Base-by-base conservation (phyloP, 2,797 vertebrate species). In the Notamacropus eugenii region DNA sequence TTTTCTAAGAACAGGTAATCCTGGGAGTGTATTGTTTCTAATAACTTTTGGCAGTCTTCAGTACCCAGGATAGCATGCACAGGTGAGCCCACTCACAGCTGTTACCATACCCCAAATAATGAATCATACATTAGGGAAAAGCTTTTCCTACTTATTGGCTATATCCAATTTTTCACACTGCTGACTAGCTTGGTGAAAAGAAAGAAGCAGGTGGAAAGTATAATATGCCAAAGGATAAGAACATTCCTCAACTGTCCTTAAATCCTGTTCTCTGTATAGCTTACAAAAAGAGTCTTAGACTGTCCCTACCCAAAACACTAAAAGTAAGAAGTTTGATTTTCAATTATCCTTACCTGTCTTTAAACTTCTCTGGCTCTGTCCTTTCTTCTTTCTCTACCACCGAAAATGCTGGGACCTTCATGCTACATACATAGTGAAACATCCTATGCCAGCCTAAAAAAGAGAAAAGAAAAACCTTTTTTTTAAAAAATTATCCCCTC, bases 1-100 rank as follows among this genome's bases (percentile, higher is more conserved):
- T 91, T 91, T 91, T 91, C 90, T 91, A 91, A 55, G 90, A 91
- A 91, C 90, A 91, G 90, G 90, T 91, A 91, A 54, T 91, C 54
- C 90, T 91, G 52, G 54, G 90, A 91, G 34, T 55, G 52, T 91
- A 31, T 91, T 91, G 90, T 55, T 91, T 91, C 90, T 55, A 91
- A 91, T 55, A 91, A 91, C 90, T 91, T 54, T 54, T 54, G 90
- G 90, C 54, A 91, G 28, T 54, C 50, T 31, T 55, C 52, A 54
- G 50, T 55, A 91, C 13, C 90, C 52, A 91, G 50, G 50, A 54
- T 19, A 91, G 50, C 2, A 55, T 12, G 40, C 40, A 87, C 74
- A 87, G 74, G 90, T 91, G 29, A 91, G 28, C 54, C 90, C 54
- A 54, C 54, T 91, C 90, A 91, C 90, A 54, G 90, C 90, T 91